Conservation (phyloP, 2,888 invertebrate genomes). For the Amorpha juglandis region DNA sequence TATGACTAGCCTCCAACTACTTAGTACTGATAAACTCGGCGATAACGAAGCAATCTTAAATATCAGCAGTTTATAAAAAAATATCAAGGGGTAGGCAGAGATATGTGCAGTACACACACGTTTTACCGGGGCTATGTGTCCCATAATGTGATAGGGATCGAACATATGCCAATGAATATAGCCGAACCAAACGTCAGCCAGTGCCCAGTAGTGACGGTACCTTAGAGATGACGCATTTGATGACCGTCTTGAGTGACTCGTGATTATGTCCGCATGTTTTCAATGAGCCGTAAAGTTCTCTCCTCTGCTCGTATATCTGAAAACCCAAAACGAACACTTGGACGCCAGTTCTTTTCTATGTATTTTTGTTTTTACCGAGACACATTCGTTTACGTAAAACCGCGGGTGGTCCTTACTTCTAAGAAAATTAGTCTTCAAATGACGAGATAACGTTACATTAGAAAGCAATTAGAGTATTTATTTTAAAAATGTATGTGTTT, state of each 20-base stretch:
- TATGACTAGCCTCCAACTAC: too few species aligned
- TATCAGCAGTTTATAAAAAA: too few species aligned
- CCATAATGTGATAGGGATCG: too few species aligned
- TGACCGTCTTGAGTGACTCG: constrained; percentile 75
- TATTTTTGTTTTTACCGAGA: constrained; percentile 20
- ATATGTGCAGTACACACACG: too few species aligned
- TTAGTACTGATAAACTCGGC: too few species aligned
- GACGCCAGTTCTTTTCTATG: constrained; percentile 6
- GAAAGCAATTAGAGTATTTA: background rate
- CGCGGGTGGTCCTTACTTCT: background rate
- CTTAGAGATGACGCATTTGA: constrained; percentile 80
- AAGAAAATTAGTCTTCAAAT: background rate
- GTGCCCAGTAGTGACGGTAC: constrained; percentile 44
- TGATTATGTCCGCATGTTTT: constrained; percentile 77
- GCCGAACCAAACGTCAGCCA: too few species aligned
- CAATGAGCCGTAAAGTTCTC: constrained; percentile 65
- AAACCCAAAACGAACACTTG: constrained; percentile 32
- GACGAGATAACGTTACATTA: background rate
- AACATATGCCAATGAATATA: too few species aligned
- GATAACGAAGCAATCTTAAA: too few species aligned
- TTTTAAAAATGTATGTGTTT: background rate
- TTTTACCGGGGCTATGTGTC: too few species aligned
- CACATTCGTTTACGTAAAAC: background rate
- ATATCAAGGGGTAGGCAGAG: too few species aligned
- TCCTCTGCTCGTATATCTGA: constrained; percentile 68